Base-by-base conservation (phyloP, 1,140 invertebrate genomes). In the Vanessa atalanta region DNA sequence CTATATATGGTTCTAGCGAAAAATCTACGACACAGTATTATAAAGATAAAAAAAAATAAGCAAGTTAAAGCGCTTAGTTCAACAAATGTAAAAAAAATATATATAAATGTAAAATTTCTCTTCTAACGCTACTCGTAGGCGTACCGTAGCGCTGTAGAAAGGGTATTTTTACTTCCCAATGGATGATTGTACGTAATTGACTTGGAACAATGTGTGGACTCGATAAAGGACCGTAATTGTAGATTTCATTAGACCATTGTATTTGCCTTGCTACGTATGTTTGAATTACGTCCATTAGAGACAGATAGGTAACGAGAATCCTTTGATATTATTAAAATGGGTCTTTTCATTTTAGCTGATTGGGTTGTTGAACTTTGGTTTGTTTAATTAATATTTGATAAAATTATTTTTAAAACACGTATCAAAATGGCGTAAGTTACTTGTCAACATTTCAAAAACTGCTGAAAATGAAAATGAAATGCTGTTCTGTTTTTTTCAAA, bases 121-220 rank as follows among this genome's bases (percentile, higher is more conserved):
- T 70, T 26, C 68, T 16, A 16, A 72, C 70, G 31, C 11, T 65
- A 72, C 68, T 61, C 50, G 55, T 70, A 70, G 67, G 68, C 68
- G 67, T 70, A 43, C 73, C 66, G 61, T 70, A 69, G 65, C 66
- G 20, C 53, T 53, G 65, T 75, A 63, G 65, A 75, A 75, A 67
- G 68, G 55, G 73, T 75, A 75, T 75, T 75, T 75, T 75, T 75
- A 71, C 68, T 53, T 75, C 64, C 68, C 63, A 67, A 67, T 43
- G 73, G 73, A 15, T 61, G 73, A 75, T 75, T 75, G 73, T 55
- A 71, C 50, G 69, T 75, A 75, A 75, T 75, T 75, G 73, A 75
- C 73, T 67, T 63, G 55, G 73, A 75, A 75, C 69, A 75, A 75
- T 75, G 73, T 75, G 68, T 51, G 47, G 69, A 71, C 64, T 70